Evolutionary conservation across 1,140 invertebrate genomes (phyloP), one percentile per base, ranked within the genome.

Genomic region (Diorhabda elongata): DNA sequence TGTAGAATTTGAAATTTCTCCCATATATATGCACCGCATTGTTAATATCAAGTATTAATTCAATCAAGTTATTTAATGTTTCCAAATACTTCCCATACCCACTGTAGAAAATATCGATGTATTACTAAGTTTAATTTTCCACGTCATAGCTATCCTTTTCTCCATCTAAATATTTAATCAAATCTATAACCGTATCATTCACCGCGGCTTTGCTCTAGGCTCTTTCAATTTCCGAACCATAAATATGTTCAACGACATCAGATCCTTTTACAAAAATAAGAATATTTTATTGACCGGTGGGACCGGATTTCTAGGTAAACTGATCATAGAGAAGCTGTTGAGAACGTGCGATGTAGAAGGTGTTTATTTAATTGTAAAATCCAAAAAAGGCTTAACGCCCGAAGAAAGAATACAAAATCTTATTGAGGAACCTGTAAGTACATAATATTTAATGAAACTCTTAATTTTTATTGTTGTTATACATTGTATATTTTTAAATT

Each of bases 291-390:
- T 93, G 57, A 92, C 90, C 1, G 91, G 90, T 5, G 89, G 86
- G 1, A 87, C 89, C 2, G 90, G 90, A 3, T 93, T 97, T 72
- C 91, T 97, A 87, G 95, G 95, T 8, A 97, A 97, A 83, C 93
- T 95, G 3, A 80, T 94, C n/a, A 83, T 94, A 8, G 88, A 91
- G 71, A 94, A 94, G 78, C 75, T 94, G 3, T 80, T 94, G 0
- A 77, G 88, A 41, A 88, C 86, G 61, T 93, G 91, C 78, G 71
- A 87, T 4, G 74, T 94, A 57, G 83, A 84, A 5, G 85, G 78
- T 26, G 84, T 94, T 42, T 94, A 90, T 76, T 71, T 92, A 11
- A 77, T 94, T 44, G 85, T 93, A 44, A 81, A 92, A 62, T 84
- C 87, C 2, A 93, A 93, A 78, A 87, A 87, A 73, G 87, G 87